Conservation (phyloP, 2,888 invertebrate genomes). For the Andrena bicolor region DNA sequence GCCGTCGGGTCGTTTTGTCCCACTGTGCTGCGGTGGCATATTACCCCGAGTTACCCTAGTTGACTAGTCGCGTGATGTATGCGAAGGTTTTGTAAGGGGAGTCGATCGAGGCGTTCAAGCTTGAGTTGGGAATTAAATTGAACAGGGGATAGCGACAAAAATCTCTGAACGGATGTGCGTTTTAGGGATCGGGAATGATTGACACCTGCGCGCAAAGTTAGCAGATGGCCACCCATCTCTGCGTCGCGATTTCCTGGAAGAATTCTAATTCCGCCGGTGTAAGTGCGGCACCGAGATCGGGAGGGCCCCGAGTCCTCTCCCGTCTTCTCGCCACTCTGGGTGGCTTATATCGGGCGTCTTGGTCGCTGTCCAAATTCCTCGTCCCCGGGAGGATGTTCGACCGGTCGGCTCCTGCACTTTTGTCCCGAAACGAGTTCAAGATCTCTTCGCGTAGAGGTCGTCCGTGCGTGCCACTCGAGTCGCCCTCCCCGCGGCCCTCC, state of each 20-base stretch:
- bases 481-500: background rate
- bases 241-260: slow-evolving; percentile 46
- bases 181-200: background rate
- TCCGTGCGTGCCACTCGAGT: slow-evolving; percentile 36
- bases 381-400: slow-evolving; percentile 54
- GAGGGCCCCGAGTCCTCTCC: slow-evolving; percentile 33
- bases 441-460: slow-evolving; percentile 63
- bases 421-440: slow-evolving; percentile 68
- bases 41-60: no score
- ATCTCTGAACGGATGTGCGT: background rate
- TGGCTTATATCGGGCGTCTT: slow-evolving; percentile 64
- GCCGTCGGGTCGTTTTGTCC: no score
- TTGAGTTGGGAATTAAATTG: background rate
- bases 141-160: background rate
- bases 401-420: slow-evolving; percentile 58
- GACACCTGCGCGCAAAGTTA: background rate
- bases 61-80: background rate
- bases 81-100: background rate
- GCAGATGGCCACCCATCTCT: background rate
- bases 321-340: slow-evolving; percentile 49
- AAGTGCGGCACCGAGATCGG: slow-evolving; percentile 22
- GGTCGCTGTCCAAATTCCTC: slow-evolving; percentile 70
- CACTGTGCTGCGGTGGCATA: no score
- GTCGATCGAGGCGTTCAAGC: background rate
- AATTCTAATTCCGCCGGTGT: slow-evolving; percentile 47